Evolutionary conservation across 2,888 invertebrate genomes (phyloP).

Genomic region (Sipha maydis): DNA sequence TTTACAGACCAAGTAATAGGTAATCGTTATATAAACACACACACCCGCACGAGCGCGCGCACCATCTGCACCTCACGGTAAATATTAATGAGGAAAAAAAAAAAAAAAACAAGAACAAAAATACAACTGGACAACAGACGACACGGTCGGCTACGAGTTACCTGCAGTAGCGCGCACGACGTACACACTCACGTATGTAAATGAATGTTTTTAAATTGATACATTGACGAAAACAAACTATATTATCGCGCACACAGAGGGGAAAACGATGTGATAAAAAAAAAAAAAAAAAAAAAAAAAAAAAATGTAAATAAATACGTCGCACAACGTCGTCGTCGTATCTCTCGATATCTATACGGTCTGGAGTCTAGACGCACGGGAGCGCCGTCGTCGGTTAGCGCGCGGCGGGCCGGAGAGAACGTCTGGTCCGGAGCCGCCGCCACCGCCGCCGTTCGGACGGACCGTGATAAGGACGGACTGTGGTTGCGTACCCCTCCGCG

Average conservation of each 20-base stretch:
- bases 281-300: too few species aligned
- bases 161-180: too few species aligned
- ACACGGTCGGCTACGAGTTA: too few species aligned
- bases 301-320: background rate
- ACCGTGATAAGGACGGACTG: constrained; percentile 18
- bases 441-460: too few species aligned
- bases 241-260: too few species aligned
- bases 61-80: too few species aligned
- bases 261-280: too few species aligned
- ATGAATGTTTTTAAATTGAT: background rate
- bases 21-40: too few species aligned
- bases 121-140: background rate
- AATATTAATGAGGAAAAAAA: too few species aligned
- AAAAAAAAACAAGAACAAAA: too few species aligned
- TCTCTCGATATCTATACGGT: background rate
- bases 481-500: constrained; percentile 3
- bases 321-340: background rate
- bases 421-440: background rate
- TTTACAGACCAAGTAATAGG: background rate
- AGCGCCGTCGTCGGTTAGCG: constrained; percentile 18
- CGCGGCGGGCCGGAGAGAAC: background rate
- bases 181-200: too few species aligned
- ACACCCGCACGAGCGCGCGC: too few species aligned
- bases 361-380: constrained; percentile 31
- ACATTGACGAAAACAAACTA: background rate